Evolutionary conservation across 2,113 vertebrate species (phyloP), one percentile per base, ranked within the genome.

Genomic region (Sceloporus tristichus): DNA sequence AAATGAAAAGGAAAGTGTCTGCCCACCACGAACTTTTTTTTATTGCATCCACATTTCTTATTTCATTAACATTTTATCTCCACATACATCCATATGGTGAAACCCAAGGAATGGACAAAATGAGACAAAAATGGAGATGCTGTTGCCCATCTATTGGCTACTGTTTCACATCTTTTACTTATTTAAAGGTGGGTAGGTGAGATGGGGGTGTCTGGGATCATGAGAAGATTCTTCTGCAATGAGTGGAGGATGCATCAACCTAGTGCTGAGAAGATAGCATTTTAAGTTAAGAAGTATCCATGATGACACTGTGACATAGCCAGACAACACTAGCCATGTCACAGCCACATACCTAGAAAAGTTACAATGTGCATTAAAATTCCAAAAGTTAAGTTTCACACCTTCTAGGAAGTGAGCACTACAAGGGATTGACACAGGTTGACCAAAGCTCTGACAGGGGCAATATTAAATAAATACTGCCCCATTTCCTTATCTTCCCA

Each of bases 31-130:
- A 56, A 40, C 88, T 19, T 84, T 9, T 62, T 84, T 79, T 87
- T 79, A 14, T 38, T 71, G 80, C 1, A 54, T 25, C 54, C n/a
- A 21, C 10, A 89, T 56, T 59, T 76, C n/a, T 77, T 29, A 83
- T 56, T 78, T 42, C 62, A 27, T 87, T 13, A 3, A 13, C 70
- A 11, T 88, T 13, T 0, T 0, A 79, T 29, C 79, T 82, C 88
- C 14, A 29, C 78, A 0, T 19, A 65, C 5, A 86, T 87, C 87
- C 84, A 42, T 82, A 9, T 53, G 0, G 0, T 75, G 80, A 0
- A 73, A 90, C 77, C 85, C 91, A 86, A 90, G n/a, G 4, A 66
- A 93, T 68, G 27, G 29, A 23, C 91, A 91, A 70, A 91, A n/a
- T 8, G 75, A 85, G 0, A 68, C 48, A 82, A 18, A 62, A 62